phyloP scores from a whole-genome alignment of 2,113 vertebrate species.

The Acinonyx jubatus region DNA sequence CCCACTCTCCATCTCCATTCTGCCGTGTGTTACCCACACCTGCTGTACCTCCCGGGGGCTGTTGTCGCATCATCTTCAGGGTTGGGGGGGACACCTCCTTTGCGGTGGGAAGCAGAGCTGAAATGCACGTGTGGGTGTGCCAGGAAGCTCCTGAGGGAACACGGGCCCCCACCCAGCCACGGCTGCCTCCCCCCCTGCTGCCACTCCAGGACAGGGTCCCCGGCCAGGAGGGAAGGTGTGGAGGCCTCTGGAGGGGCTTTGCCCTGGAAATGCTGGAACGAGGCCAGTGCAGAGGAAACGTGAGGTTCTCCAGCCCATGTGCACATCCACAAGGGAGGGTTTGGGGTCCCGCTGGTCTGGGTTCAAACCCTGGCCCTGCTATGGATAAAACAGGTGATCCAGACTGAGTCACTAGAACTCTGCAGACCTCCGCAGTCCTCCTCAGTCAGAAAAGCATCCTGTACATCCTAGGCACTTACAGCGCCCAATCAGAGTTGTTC shows the following conservation, averaged over 20 bases:
- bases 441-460: background rate
- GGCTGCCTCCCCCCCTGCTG: background rate
- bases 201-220: background rate
- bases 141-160: background rate
- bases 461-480: too few relatives aligned
- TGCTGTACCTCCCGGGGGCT: background rate
- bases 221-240: too few relatives aligned
- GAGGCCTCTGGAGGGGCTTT: rapidly evolving
- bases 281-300: background rate
- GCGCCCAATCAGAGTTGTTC: background rate
- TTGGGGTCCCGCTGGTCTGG: background rate
- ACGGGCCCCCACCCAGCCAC: too few relatives aligned
- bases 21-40: too few relatives aligned
- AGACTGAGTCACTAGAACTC: background rate
- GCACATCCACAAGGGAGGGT: background rate
- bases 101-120: background rate
- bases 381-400: rapidly evolving
- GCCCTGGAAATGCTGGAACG: background rate
- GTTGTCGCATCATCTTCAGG: rapidly evolving
- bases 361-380: background rate
- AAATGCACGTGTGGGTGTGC: background rate
- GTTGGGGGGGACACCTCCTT: background rate
- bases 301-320: rapidly evolving
- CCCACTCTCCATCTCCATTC: too few relatives aligned
- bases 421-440: background rate